phyloP scores from a whole-genome alignment of 1,140 invertebrate genomes.

The Drosophila simulans region DNA sequence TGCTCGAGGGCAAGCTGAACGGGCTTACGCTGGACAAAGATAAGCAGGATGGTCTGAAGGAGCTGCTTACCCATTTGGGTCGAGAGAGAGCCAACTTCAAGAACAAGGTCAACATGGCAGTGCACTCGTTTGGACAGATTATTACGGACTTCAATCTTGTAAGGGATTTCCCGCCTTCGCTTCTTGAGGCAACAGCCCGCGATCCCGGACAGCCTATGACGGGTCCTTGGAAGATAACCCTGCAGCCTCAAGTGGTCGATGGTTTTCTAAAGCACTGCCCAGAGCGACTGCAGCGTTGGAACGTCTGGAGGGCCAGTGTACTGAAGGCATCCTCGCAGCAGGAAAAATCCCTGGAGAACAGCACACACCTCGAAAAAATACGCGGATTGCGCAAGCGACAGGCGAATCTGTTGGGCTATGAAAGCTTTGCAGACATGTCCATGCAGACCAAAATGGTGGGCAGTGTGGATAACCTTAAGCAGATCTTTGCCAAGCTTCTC shows the following conservation, averaged over 20 bases:
- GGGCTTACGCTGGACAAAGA: slow-evolving; percentile 87
- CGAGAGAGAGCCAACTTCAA: slow-evolving; percentile 87
- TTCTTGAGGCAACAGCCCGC: slow-evolving; percentile 88
- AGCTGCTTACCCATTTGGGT: slow-evolving; percentile 85
- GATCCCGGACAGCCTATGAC: slow-evolving; percentile 87
- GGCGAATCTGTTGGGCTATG: slow-evolving; percentile 92
- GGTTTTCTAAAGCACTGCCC: slow-evolving; percentile 94
- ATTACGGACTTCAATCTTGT: slow-evolving; percentile 89
- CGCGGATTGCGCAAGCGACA: slow-evolving; percentile 88
- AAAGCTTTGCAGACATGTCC: slow-evolving; percentile 92
- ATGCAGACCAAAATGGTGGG: slow-evolving; percentile 98
- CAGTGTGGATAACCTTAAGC: slow-evolving; percentile 90
- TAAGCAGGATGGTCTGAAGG: slow-evolving; percentile 83
- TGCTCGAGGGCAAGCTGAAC: slow-evolving; percentile 92
- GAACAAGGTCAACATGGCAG: slow-evolving; percentile 87
- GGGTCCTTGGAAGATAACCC: slow-evolving; percentile 92
- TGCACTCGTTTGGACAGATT: slow-evolving; percentile 88
- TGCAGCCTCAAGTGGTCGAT: slow-evolving; percentile 89
- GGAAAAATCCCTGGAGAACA: slow-evolving; percentile 89
- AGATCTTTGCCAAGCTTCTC: slow-evolving; percentile 89
- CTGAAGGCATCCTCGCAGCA: slow-evolving; percentile 88
- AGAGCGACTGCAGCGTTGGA: slow-evolving; percentile 90
- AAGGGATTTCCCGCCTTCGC: slow-evolving; percentile 90
- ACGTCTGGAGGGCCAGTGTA: slow-evolving; percentile 92
- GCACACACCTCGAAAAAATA: slow-evolving; percentile 91